phyloP scores from a whole-genome alignment of 2,113 vertebrate species.

The Marcusenius ussheri region DNA sequence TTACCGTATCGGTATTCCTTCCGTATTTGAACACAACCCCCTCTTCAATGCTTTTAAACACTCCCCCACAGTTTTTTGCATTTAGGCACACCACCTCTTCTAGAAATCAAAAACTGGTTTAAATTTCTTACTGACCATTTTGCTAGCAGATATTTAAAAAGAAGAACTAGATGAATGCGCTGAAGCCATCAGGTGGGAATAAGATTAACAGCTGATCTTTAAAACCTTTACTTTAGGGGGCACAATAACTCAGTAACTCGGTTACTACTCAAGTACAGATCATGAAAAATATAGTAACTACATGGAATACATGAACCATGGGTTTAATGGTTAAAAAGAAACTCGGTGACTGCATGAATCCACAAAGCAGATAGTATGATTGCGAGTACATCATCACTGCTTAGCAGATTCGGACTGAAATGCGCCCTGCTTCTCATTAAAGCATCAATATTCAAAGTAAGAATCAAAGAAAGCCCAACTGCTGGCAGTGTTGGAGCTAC shows the following conservation, averaged over 20 bases:
- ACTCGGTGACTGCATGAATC: background rate
- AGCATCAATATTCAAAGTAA: slow-evolving; percentile 11
- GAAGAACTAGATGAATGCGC: background rate
- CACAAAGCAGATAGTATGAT: background rate
- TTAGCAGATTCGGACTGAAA: slow-evolving; percentile 5
- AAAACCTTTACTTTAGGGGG: no score
- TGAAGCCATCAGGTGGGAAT: background rate
- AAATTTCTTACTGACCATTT: background rate
- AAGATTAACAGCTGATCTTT: background rate
- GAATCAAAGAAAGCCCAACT: background rate
- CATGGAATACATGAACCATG: background rate
- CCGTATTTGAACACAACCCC: background rate
- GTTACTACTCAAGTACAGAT: no score
- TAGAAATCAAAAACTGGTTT: background rate
- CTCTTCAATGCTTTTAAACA: background rate
- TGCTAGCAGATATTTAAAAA: background rate
- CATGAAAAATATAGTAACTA: no score
- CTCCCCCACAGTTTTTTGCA: background rate
- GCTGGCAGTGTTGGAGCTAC: background rate
- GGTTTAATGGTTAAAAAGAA: background rate
- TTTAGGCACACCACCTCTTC: background rate
- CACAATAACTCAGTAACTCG: no score
- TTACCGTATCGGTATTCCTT: background rate
- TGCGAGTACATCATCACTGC: background rate
- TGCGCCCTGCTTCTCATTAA: slow-evolving; percentile 6